Percentiles rank a stretch among this genome's conserved stretches.
phyloP scores from a whole-genome alignment of 2,888 invertebrate genomes.

The Allolobophora icterica region DNA sequence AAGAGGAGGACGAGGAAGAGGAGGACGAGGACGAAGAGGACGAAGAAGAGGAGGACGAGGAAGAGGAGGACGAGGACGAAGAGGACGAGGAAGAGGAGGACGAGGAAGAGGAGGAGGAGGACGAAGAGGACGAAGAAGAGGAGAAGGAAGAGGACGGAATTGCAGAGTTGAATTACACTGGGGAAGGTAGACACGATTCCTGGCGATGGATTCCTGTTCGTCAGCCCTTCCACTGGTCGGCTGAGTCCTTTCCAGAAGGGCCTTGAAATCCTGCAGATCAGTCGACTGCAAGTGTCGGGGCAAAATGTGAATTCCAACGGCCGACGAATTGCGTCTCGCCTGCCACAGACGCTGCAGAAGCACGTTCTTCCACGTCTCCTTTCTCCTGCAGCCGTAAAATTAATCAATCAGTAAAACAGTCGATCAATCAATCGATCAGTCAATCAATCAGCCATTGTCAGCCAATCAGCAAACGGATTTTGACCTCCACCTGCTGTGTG shows the following conservation, averaged over 20 bases:
- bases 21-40: conserved; percentile 28
- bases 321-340: not conserved
- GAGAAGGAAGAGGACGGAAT: not conserved
- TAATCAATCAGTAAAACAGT: not conserved
- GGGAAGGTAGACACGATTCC: not conserved
- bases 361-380: not conserved
- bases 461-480: no score
- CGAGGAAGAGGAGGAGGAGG: not conserved
- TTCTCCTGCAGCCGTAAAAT: not conserved
- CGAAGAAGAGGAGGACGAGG: not conserved
- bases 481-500: no score
- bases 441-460: no score
- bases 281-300: not conserved
- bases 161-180: not conserved
- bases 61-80: not conserved
- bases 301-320: not conserved
- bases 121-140: no score
- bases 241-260: not conserved
- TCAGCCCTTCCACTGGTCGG: not conserved
- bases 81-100: conserved; percentile 23
- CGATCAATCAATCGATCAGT: no score
- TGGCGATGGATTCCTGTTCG: not conserved
- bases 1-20: not conserved
- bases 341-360: not conserved
- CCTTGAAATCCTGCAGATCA: not conserved